Evolutionary conservation across 2,888 invertebrate genomes (phyloP), one percentile per base, ranked within the genome.

Genomic region (Agonopterix subpropinquella): DNA sequence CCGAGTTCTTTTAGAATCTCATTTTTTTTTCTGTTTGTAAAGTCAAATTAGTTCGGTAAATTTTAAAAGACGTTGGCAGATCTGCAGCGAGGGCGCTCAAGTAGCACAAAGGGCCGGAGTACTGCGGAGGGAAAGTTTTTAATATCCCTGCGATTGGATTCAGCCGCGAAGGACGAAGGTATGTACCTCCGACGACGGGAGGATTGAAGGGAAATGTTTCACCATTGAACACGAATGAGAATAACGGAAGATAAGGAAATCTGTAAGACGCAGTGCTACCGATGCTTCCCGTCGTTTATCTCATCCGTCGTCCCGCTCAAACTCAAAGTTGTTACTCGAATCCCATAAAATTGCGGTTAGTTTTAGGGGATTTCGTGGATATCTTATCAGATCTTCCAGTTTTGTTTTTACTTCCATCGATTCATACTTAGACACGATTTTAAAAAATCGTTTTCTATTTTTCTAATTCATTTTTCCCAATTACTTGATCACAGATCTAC

Each of bases 71-170:
- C 57, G 59, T 61, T 70, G 70, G 65, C 64, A 68, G 64, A 76
- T 70, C 64, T 60, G 58, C 58, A 57, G 55, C 53, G 59, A 65
- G 64, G 64, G 65, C 67, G 66, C 68, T 64, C 65, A 64, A 60
- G 65, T 62, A 59, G 65, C 64, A 80, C 73, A 80, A 83, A 82
- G 77, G 77, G 73, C 66, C 61, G 61, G 61, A 66, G 70, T 65
- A 70, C 70, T 64, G 72, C 70, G 72, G 74, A 72, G 73, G 74
- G 76, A 84, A 87, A 84, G 78, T 88, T 89, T 28, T 86, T 87
- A 87, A 89, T 87, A 87, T 86, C 85, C 80, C 77, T 76, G 73
- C 78, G 82, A 85, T 85, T 82, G 80, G 84, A 83, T 84, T 75
- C 77, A 77, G 77, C 80, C 77, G 64, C 76, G 47, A 80, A 70